Evolutionary conservation across 1,140 invertebrate species (phyloP).

Genomic region (Solenopsis fugax): DNA sequence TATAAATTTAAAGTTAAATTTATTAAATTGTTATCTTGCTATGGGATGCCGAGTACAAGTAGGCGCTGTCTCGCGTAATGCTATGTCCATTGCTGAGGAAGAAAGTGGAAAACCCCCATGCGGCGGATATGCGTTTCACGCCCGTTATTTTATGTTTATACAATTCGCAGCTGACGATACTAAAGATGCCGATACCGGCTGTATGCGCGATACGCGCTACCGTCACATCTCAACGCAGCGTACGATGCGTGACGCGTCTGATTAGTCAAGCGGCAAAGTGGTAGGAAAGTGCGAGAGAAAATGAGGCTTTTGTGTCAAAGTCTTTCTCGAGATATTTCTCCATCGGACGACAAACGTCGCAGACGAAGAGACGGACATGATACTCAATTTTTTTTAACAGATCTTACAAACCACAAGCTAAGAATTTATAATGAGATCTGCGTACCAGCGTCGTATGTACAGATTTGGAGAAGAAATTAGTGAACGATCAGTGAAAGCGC

Average conservation of each 20-base stretch:
- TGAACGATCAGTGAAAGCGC: not conserved
- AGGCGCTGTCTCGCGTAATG: not conserved
- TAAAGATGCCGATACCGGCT: slow-evolving; percentile 34
- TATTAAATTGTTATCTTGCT: not conserved
- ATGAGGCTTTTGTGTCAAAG: slow-evolving; percentile 83
- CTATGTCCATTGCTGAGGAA: not conserved
- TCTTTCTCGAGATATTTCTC: slow-evolving; percentile 72
- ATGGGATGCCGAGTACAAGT: not conserved
- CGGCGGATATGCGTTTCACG: not conserved
- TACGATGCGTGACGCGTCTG: slow-evolving; percentile 60
- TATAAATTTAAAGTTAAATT: not conserved
- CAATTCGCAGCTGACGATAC: slow-evolving; percentile 24
- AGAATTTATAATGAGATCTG: not conserved
- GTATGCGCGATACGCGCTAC: slow-evolving; percentile 58
- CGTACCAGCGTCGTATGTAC: too few species aligned
- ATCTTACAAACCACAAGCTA: not conserved
- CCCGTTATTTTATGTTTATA: slow-evolving; percentile 35
- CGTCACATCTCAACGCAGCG: slow-evolving; percentile 40
- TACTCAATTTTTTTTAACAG: not conserved
- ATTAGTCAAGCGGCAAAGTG: slow-evolving; percentile 79
- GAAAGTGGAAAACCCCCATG: slow-evolving; percentile 36
- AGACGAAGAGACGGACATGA: not conserved
- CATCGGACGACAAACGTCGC: slow-evolving; percentile 26
- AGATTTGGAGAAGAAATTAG: not conserved
- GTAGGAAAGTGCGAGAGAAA: slow-evolving; percentile 83